Evolutionary conservation across 1,140 invertebrate genomes (phyloP).

Genomic region (Brachionus rotundiformis): DNA sequence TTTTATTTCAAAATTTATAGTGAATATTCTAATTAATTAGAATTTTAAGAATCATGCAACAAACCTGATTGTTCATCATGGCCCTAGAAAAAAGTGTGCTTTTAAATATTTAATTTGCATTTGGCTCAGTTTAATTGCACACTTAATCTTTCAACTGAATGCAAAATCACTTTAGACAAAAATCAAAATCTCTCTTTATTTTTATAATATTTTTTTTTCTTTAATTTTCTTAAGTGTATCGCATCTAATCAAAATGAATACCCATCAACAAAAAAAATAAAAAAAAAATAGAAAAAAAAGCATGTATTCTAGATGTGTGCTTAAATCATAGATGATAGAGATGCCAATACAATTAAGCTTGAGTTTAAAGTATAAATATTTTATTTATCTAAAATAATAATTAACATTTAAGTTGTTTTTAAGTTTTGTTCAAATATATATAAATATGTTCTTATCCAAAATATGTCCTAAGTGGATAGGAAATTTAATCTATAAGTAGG

Average conservation of each 20-base stretch:
- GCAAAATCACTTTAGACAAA: neutral
- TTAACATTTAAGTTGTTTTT: neutral
- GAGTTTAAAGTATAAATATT: conserved; percentile 16
- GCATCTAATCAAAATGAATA: neutral
- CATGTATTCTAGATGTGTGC: neutral
- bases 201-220: too few relatives aligned
- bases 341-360: neutral
- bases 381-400: conserved; percentile 3
- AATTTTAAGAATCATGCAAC: neutral
- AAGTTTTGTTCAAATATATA: neutral
- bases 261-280: neutral
- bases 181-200: neutral
- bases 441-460: neutral
- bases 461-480: neutral
- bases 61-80: neutral
- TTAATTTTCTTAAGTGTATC: neutral
- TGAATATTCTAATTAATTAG: neutral
- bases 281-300: too few relatives aligned
- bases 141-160: neutral
- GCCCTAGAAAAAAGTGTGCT: neutral
- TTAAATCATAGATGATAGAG: neutral
- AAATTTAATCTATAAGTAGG: neutral
- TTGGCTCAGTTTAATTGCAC: neutral
- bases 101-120: neutral
- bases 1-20: neutral